Conservation (phyloP, 2,113 vertebrate genomes). For the Mus pahari region DNA sequence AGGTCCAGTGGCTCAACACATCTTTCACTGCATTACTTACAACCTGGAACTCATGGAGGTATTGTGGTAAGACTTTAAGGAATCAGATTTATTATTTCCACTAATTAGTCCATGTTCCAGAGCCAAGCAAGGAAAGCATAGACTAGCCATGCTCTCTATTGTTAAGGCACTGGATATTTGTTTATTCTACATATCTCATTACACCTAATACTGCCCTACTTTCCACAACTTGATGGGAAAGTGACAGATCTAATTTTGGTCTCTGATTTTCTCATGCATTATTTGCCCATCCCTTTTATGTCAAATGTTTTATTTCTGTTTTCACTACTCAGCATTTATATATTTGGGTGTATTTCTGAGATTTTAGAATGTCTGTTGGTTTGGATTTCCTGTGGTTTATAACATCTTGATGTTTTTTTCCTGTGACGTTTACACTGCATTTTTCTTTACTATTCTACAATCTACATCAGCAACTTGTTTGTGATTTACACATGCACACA, state of each 20-base stretch:
- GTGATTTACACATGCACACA: neutral
- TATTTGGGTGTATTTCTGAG: neutral
- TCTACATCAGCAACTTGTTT: neutral
- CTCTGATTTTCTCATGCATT: neutral
- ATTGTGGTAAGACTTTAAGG: neutral
- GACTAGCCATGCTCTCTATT: fast-evolving
- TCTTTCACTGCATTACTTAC: neutral
- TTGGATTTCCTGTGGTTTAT: neutral
- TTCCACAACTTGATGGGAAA: neutral
- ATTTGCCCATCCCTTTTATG: neutral
- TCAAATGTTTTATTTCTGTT: neutral
- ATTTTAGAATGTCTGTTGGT: neutral
- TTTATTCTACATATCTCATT: neutral
- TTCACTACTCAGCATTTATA: neutral
- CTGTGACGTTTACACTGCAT: neutral
- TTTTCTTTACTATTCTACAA: neutral
- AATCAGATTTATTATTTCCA: neutral
- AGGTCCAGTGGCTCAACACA: neutral
- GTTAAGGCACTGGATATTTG: neutral
- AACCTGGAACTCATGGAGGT: neutral
- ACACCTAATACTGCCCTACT: neutral
- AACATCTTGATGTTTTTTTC: neutral
- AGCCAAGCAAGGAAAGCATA: too few species aligned
- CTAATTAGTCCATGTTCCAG: neutral
- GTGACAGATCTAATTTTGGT: neutral